Evolutionary conservation across 2,113 vertebrate genomes (phyloP).

Genomic region (Macquaria australasica): DNA sequence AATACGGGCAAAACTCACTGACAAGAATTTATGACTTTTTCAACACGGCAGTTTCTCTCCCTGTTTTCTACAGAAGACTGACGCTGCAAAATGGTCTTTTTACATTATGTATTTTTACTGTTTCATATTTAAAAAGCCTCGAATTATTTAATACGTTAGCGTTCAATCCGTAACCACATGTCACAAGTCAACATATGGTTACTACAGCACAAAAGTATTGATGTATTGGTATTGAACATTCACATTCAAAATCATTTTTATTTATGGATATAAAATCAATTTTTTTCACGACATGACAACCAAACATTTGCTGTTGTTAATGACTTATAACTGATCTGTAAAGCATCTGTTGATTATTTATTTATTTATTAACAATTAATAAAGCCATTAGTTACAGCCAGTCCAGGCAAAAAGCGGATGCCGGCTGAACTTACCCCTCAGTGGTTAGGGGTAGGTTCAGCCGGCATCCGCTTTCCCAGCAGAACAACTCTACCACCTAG

Average conservation of each 20-base stretch:
- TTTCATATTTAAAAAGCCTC: background rate
- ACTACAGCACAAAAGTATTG: background rate
- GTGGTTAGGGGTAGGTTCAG: no score
- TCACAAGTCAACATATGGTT: background rate
- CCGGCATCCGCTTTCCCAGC: no score
- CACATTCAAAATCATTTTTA: background rate
- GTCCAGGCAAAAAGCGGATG: no score
- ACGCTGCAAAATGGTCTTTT: background rate
- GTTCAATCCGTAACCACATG: background rate
- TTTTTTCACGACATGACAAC: no score
- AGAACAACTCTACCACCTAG: no score
- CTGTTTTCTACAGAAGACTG: slow-evolving; percentile 12
- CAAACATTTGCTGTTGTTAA: no score
- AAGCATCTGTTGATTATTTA: no score
- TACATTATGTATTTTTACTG: background rate
- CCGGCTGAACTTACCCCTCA: no score
- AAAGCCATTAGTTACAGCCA: no score
- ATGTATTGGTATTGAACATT: background rate
- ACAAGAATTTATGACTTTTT: slow-evolving; percentile 19
- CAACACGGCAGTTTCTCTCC: background rate
- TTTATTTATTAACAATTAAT: no score
- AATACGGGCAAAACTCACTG: slow-evolving; percentile 22
- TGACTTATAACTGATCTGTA: no score
- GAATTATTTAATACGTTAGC: background rate
- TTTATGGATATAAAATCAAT: no score